phyloP scores from a whole-genome alignment of 1,140 invertebrate genomes.

The Spodoptera litura region DNA sequence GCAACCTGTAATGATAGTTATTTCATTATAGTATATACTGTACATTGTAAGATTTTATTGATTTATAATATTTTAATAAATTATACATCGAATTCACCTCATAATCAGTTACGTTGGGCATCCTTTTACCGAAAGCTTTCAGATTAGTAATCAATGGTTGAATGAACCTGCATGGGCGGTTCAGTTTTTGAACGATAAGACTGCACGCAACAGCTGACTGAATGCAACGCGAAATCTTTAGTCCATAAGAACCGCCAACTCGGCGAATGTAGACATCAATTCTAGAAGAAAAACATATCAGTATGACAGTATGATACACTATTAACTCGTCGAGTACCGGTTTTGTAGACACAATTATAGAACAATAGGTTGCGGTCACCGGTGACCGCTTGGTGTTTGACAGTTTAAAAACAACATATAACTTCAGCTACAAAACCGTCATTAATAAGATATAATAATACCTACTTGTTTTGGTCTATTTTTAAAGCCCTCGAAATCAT shows the following conservation, averaged over 20 bases:
- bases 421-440: neutral
- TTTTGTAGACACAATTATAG: too few relatives aligned
- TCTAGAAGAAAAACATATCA: conserved; percentile 70
- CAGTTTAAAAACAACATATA: neutral
- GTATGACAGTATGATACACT: too few relatives aligned
- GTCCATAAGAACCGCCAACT: conserved; percentile 66
- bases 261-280: conserved; percentile 87
- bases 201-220: conserved; percentile 59
- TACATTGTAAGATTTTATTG: neutral
- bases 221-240: conserved; percentile 62
- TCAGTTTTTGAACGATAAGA: conserved; percentile 60
- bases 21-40: neutral
- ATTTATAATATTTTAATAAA: neutral
- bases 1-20: conserved; percentile 72
- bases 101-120: conserved; percentile 86
- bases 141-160: conserved; percentile 88
- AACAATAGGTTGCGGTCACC: too few relatives aligned
- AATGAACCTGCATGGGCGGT: conserved; percentile 70
- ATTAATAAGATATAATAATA: conserved; percentile 18
- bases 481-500: conserved; percentile 72
- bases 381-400: too few relatives aligned
- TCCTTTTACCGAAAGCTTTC: conserved; percentile 88
- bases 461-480: conserved; percentile 63
- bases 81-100: conserved; percentile 79
- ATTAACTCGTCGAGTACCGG: too few relatives aligned